Percentiles rank a stretch among this genome's conserved stretches.
Evolutionary conservation across 2,888 invertebrate genomes (phyloP).

Genomic region (Diaprepes abbreviatus): DNA sequence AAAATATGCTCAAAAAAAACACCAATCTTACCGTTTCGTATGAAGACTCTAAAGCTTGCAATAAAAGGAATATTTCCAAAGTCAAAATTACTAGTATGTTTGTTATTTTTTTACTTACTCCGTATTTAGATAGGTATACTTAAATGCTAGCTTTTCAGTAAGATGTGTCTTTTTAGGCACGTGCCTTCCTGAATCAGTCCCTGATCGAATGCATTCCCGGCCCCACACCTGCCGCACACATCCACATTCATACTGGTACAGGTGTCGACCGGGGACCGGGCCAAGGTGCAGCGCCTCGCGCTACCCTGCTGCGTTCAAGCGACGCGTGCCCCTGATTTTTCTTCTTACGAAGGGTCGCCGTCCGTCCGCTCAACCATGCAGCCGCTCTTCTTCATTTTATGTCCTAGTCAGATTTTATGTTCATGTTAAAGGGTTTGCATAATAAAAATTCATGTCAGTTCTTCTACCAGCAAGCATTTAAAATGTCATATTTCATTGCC

Average conservation of each 20-base stretch:
- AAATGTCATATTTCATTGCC: too few relatives aligned
- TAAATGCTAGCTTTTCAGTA: neutral
- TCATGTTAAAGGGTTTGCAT: neutral
- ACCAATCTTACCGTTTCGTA: too few relatives aligned
- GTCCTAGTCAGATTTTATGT: slow-evolving; percentile 17
- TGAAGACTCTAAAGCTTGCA: too few relatives aligned
- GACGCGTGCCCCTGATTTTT: slow-evolving; percentile 50
- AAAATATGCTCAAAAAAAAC: too few relatives aligned
- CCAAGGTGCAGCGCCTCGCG: slow-evolving; percentile 47
- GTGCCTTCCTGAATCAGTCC: slow-evolving; percentile 44
- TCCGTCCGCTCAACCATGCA: neutral
- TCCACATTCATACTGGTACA: slow-evolving; percentile 60
- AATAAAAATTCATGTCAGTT: too few relatives aligned
- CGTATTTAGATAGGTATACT: too few relatives aligned
- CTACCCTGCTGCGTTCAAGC: slow-evolving; percentile 44
- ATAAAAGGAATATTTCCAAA: too few relatives aligned
- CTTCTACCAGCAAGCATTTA: too few relatives aligned
- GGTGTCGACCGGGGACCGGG: slow-evolving; percentile 51
- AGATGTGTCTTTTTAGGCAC: slow-evolving; percentile 26
- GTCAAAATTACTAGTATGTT: too few relatives aligned
- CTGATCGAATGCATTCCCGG: slow-evolving; percentile 36
- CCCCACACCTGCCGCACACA: slow-evolving; percentile 56
- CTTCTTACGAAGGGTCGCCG: slow-evolving; percentile 30
- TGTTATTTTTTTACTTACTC: too few relatives aligned
- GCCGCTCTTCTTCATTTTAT: slow-evolving; percentile 21